Base-by-base conservation (phyloP, 2,888 invertebrate genomes). In the Meteorus cinctellus region DNA sequence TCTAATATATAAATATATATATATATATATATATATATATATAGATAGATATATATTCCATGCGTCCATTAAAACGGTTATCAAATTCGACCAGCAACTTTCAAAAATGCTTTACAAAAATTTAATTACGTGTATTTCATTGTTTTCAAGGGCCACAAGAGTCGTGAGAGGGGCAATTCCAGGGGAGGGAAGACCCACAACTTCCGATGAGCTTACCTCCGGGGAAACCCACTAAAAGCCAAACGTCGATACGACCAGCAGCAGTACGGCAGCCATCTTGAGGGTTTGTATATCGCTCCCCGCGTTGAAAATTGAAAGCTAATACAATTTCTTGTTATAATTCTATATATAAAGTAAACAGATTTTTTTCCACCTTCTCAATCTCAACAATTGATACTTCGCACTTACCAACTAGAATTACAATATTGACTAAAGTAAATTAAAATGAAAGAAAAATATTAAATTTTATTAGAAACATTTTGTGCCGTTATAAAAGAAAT, bases 121-220 rank as follows among this genome's bases (percentile, higher is more conserved):
- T 88, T 86, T 86, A 88, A 88, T 88, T 87, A 88, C 86, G 84
- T 83, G 82, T 86, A 84, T 86, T 88, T 88, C 88, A 86, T 87
- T 87, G 87, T 87, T 87, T 86, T 82, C 83, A 82, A 82, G 79
- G 84, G 80, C 73, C 59, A 70, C 70, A 75, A 68, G 79, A 66
- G 71, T 48, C 29, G 55, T n/a, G 34, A 69, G 83, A 82, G 87
- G 85, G 85, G 84, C 83, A 82, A 86, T 84, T 84, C 82, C 81
- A 87, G 88, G 89, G 87, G 87, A 88, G 84, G 86, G 89, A 89
- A 89, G 89, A 86, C 89, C 86, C 80, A 81, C 88, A 89, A 89
- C 85, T 87, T 83, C 89, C 89, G 89, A 89, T 89, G 89, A 89
- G 89, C 89, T 89, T 89, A 89, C 89, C 88, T 87, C 86, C 84